Conservation (phyloP, 2,113 vertebrate species). For the Heterochromis multidens region DNA sequence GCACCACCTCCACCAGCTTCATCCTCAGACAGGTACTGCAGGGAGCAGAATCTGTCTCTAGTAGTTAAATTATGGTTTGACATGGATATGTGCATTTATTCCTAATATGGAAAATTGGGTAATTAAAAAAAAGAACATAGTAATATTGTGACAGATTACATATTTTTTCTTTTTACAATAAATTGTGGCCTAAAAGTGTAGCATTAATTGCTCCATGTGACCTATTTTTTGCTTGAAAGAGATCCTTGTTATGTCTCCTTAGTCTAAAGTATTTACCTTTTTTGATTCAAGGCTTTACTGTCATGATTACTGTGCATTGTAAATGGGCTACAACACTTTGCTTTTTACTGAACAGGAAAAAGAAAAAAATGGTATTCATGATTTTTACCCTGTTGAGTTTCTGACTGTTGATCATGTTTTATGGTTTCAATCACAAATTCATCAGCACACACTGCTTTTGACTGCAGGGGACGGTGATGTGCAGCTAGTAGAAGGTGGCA, state of each 20-base stretch:
- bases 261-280: too few species aligned
- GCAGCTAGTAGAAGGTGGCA: neutral
- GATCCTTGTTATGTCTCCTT: neutral
- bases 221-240: neutral
- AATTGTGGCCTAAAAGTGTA: neutral
- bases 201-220: neutral
- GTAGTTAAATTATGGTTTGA: neutral
- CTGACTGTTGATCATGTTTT: neutral
- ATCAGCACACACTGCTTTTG: neutral
- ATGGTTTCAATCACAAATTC: neutral
- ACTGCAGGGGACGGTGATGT: conserved; percentile 2
- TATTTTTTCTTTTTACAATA: too few species aligned
- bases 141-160: too few species aligned
- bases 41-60: neutral
- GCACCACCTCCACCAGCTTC: conserved; percentile 91
- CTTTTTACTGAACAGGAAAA: neutral
- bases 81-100: neutral
- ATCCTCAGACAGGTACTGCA: conserved; percentile 87
- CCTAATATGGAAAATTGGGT: rapidly evolving
- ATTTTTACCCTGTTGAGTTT: neutral
- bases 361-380: neutral
- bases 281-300: neutral
- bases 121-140: too few species aligned
- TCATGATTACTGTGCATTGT: neutral
- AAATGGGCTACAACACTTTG: neutral